Conservation (phyloP, 2,888 invertebrate genomes). For the Archips xylosteana region DNA sequence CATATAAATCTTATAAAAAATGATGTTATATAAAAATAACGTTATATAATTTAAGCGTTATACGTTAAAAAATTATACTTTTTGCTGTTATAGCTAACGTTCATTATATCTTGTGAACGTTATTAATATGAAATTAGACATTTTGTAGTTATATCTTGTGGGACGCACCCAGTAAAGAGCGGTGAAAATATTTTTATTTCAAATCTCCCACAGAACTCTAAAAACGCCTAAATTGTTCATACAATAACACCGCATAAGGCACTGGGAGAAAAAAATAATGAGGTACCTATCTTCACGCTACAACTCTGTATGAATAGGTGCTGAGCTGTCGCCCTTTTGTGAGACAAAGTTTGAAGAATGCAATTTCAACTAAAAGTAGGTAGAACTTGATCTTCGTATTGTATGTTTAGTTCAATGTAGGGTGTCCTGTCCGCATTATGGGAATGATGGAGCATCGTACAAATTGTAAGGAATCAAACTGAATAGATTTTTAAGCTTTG, state of each 20-base stretch:
- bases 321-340: constrained; percentile 16
- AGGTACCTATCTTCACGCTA: constrained; percentile 18
- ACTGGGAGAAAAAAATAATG: constrained; percentile 20
- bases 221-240: constrained; percentile 9
- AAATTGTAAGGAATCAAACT: not conserved
- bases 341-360: constrained; percentile 32
- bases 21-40: too few relatives aligned
- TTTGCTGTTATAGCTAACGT: too few relatives aligned
- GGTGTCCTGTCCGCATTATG: constrained; percentile 25
- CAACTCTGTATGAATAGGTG: constrained; percentile 24
- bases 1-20: too few relatives aligned
- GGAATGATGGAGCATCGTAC: constrained; percentile 12
- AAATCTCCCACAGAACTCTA: not conserved
- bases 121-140: too few relatives aligned
- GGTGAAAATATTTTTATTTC: not conserved
- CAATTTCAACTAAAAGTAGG: constrained; percentile 30
- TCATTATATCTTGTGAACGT: too few relatives aligned
- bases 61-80: too few relatives aligned
- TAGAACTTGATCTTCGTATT: constrained; percentile 37
- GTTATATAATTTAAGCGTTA: too few relatives aligned
- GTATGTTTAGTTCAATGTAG: constrained; percentile 29
- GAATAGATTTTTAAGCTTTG: not conserved
- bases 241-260: constrained; percentile 24
- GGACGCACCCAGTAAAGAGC: too few relatives aligned
- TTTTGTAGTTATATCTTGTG: too few relatives aligned